These are phyloP conservation scores for Ascidia mentula DNA, from an alignment of 23 tunicate species.

Conservation along the genomic window DNA sequence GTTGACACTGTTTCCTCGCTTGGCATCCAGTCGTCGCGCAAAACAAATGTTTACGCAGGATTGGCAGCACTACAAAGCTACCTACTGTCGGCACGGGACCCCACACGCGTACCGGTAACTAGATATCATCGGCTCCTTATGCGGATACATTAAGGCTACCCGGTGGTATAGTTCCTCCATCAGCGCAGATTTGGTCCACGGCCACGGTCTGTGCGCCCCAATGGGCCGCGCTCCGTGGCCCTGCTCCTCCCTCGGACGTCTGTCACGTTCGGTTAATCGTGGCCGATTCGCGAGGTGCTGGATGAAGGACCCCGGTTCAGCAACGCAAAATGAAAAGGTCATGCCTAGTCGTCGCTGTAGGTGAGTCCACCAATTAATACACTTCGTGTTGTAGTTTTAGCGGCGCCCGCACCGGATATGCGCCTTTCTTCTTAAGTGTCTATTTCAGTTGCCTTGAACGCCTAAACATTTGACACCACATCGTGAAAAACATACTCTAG, in stretches of 20 bases:
- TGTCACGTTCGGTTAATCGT: slow-evolving; percentile 7
- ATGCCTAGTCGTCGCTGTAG: not conserved
- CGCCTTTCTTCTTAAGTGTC: no score
- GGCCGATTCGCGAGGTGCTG: not conserved
- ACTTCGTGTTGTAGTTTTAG: no score
- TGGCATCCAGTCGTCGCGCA: not conserved
- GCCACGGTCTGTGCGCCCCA: not conserved
- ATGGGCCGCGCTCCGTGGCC: not conserved
- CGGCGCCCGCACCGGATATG: not conserved
- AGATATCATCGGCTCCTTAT: not conserved
- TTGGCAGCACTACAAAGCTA: not conserved
- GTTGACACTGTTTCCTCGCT: not conserved
- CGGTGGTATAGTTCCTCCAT: not conserved
- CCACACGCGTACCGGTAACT: not conserved
- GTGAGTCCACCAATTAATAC: not conserved
- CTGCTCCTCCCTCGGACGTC: not conserved
- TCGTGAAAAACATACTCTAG: no score
- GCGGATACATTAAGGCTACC: not conserved
- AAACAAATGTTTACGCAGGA: slow-evolving; percentile 12
- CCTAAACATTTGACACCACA: no score
- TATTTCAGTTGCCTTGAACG: no score
- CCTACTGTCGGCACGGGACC: not conserved
- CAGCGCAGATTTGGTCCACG: not conserved
- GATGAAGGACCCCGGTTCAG: not conserved
- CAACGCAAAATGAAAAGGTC: slow-evolving; percentile 5